phyloP scores from a whole-genome alignment of 2,113 vertebrate genomes.

The Xiphophorus couchianus region DNA sequence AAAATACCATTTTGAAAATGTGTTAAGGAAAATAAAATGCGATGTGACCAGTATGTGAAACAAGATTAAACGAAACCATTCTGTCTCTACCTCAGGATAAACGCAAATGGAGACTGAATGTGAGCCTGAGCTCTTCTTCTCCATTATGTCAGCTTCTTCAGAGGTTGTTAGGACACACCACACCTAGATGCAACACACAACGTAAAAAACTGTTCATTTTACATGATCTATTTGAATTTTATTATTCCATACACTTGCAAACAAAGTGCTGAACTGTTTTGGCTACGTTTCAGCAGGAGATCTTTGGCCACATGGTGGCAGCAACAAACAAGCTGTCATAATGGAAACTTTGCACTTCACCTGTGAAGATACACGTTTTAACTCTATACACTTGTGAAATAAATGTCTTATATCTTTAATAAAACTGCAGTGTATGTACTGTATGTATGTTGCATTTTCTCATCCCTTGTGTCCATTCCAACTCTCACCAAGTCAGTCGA shows the following conservation, averaged over 20 bases:
- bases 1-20: background rate
- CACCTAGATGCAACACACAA: constrained; percentile 75
- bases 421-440: background rate
- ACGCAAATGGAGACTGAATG: constrained; percentile 82
- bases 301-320: constrained; percentile 10
- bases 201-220: background rate
- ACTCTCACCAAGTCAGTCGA: constrained; percentile 91
- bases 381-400: background rate
- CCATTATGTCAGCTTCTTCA: constrained; percentile 79
- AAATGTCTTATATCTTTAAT: background rate
- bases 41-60: background rate
- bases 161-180: constrained; percentile 88
- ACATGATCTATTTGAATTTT: background rate
- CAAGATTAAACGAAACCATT: background rate
- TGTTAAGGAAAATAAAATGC: background rate
- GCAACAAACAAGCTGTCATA: background rate
- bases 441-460: too few relatives aligned
- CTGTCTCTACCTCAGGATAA: constrained; percentile 87
- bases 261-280: background rate
- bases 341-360: background rate
- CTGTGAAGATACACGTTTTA: background rate
- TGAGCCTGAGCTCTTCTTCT: constrained; percentile 65
- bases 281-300: background rate
- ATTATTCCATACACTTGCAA: background rate
- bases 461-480: background rate